Evolutionary conservation across 2,888 invertebrate species (phyloP), one percentile per base, ranked within the genome.

Genomic region (Drosophila peninsularis): DNA sequence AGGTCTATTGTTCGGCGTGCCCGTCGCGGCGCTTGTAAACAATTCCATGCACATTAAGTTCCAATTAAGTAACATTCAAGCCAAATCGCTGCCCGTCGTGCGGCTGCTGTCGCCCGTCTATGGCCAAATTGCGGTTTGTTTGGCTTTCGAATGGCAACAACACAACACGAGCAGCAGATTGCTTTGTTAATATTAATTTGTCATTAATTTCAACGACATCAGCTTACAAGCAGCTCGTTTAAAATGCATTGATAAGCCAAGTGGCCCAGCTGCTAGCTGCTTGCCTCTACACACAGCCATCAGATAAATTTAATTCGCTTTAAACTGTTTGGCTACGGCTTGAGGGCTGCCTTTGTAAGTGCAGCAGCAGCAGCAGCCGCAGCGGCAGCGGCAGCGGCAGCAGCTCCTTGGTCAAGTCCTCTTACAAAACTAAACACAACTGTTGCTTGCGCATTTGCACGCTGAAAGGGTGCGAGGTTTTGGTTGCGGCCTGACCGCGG

Each of bases 161-260:
- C 57, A 57, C 50, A 27, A 14, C 52, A 52, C 42, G 47, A 42
- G 21, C 56, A 62, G 34, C 70, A 80, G 84, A 83, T 85, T 89
- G 88, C 89, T 87, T 87, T 87, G 88, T 86, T 86, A 88, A 89
- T 89, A 85, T 85, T 85, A 86, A 86, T 89, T 86, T 86, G 82
- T 76, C 89, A 86, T 86, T 86, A 84, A 87, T 77, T 79, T 81
- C 60, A 64, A 67, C 74, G 62, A 75, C 74, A 65, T 53, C 60
- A 63, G 80, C 83, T 83, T 80, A 86, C 78, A 65, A 80, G 81
- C 68, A 57, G 62, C 81, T 88, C 87, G 87, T 81, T 85, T 87
- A 83, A 88, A 85, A 84, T 85, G 84, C 89, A 83, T 88, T 86
- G 83, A 83, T 83, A 88, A 88, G 78, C 71, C 88, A 83, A 83